A percentile compares a stretch with the other conserved stretches of the same genome.
Evolutionary conservation across 2,113 vertebrate species (phyloP).

Genomic region (Spea multiplicata): DNA sequence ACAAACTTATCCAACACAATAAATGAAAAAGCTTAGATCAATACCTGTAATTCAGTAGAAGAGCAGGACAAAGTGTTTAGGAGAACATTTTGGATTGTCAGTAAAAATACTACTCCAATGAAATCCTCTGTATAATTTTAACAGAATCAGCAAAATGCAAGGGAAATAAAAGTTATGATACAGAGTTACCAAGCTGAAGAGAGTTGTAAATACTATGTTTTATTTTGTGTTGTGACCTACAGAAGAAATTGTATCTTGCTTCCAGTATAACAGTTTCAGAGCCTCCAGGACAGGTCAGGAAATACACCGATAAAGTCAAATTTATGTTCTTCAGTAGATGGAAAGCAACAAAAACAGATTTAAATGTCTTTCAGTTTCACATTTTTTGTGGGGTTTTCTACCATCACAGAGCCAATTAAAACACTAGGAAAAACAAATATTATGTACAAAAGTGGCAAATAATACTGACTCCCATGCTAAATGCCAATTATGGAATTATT

Average conservation of each 20-base stretch:
- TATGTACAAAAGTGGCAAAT: too few relatives aligned
- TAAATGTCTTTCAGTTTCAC: neutral
- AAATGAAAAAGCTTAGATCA: constrained; percentile 35
- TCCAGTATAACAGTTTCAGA: constrained; percentile 1
- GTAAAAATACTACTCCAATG: constrained; percentile 11
- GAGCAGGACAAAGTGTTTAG: constrained; percentile 5
- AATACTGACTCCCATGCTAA: too few relatives aligned
- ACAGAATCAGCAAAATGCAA: constrained; percentile 9
- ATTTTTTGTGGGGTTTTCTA: too few relatives aligned
- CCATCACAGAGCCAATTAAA: too few relatives aligned
- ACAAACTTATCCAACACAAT: constrained; percentile 14
- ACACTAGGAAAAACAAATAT: too few relatives aligned
- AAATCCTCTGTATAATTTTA: constrained; percentile 2
- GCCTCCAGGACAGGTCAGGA: neutral
- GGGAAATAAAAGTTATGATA: neutral
- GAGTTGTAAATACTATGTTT: constrained; percentile 8
- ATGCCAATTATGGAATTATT: too few relatives aligned
- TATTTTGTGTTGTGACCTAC: constrained; percentile 1
- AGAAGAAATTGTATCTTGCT: neutral
- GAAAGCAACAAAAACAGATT: neutral
- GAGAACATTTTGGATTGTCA: constrained; percentile 17
- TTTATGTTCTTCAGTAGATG: neutral
- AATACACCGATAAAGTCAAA: neutral
- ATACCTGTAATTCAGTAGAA: constrained; percentile 35
- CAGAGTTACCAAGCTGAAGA: neutral